A percentile compares a stretch with the other conserved stretches of the same genome.
These are phyloP conservation scores for Mus caroli DNA, from an alignment of 2,797 vertebrate species.

Conservation along the genomic window DNA sequence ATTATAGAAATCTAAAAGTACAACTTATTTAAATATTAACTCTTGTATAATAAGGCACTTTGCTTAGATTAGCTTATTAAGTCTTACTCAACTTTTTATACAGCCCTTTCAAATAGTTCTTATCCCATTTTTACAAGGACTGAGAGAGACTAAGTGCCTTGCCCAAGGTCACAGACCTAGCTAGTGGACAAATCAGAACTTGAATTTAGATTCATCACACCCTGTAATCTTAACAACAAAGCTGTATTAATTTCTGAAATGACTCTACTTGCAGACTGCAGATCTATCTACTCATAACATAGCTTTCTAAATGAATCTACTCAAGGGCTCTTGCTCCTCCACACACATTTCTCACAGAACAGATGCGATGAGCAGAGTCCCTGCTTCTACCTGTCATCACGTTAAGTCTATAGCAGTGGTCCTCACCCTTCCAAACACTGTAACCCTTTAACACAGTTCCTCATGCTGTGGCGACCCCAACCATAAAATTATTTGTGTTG, in stretches of 20 bases:
- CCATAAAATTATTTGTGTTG: neutral
- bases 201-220: slow-evolving; percentile 1
- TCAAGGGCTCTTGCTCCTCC: neutral
- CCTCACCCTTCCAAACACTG: neutral
- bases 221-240: slow-evolving; percentile 52
- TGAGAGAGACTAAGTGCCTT: slow-evolving; percentile 46
- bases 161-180: slow-evolving; percentile 30
- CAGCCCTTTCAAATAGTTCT: neutral
- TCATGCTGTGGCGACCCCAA: neutral
- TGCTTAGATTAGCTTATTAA: slow-evolving; percentile 49
- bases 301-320: slow-evolving; percentile 48
- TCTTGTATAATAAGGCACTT: slow-evolving; percentile 1
- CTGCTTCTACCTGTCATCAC: slow-evolving; percentile 10
- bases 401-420: neutral
- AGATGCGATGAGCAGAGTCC: neutral
- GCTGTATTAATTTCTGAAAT: slow-evolving; percentile 39
- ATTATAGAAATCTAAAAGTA: slow-evolving; percentile 20
- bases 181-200: slow-evolving; percentile 19
- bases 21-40: slow-evolving; percentile 46
- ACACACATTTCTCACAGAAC: slow-evolving; percentile 10
- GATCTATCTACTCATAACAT: neutral
- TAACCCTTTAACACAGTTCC: neutral
- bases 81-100: slow-evolving; percentile 65
- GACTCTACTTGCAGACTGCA: slow-evolving; percentile 19
- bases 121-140: slow-evolving; percentile 47